A percentile compares a stretch with the other conserved stretches of the same genome.
phyloP scores from a whole-genome alignment of 1,140 invertebrate genomes.

The Agraylea sexmaculata region DNA sequence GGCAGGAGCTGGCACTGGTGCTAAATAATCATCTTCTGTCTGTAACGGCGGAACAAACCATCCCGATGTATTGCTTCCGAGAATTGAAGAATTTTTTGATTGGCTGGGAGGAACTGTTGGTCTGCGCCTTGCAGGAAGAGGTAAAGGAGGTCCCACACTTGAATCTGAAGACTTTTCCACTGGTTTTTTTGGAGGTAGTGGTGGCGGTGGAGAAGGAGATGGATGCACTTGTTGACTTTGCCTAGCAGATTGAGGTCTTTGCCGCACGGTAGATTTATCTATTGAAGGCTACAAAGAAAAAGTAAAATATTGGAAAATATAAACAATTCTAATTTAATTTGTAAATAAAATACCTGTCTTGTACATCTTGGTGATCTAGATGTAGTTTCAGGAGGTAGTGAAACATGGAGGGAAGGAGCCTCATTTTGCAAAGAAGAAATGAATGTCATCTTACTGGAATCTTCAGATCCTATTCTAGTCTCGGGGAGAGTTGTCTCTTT shows the following conservation, averaged over 20 bases:
- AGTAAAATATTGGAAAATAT: conserved; percentile 4
- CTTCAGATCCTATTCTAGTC: conserved; percentile 9
- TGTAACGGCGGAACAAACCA: conserved; percentile 28
- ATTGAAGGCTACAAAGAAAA: conserved; percentile 14
- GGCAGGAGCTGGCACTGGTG: conserved; percentile 38
- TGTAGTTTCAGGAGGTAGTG: conserved; percentile 49
- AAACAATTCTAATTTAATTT: background rate
- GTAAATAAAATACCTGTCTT: conserved; percentile 28
- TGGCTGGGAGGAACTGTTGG: conserved; percentile 37
- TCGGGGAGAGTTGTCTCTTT: conserved; percentile 15
- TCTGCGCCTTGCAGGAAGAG: conserved; percentile 48
- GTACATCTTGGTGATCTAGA: conserved; percentile 33
- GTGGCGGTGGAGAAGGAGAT: conserved; percentile 55
- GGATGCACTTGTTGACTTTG: conserved; percentile 53
- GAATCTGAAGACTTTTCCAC: conserved; percentile 23
- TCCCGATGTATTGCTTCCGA: conserved; percentile 29
- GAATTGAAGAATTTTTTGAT: conserved; percentile 22
- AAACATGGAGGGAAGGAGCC: conserved; percentile 45
- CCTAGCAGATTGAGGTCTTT: conserved; percentile 27
- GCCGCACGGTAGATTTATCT: conserved; percentile 25
- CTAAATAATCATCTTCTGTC: conserved; percentile 52
- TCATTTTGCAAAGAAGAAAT: conserved; percentile 15
- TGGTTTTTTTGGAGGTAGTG: conserved; percentile 73
- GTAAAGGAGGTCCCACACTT: conserved; percentile 46
- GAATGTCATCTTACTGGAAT: conserved; percentile 16